Evolutionary conservation across 2,888 invertebrate species (phyloP), one percentile per base, ranked within the genome.

Genomic region (Himalopsyche anomala): DNA sequence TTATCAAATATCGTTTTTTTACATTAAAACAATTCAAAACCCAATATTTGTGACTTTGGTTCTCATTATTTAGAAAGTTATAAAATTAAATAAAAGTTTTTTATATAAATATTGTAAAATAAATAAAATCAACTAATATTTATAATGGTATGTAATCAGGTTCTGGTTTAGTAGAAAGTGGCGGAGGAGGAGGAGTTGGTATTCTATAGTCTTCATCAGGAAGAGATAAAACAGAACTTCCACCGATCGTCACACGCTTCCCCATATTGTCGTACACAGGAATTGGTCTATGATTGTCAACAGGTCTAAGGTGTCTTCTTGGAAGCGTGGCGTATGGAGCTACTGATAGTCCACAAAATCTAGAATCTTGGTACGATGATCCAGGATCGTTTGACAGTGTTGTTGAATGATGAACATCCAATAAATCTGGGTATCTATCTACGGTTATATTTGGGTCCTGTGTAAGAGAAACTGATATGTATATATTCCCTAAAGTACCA

Each of bases 261-360:
- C 97, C 97, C 96, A 97, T 97, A 92, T 97, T 97, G 92, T 98
- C 98, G 91, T 98, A 97, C 88, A 96, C 96, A 84, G 96, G 95
- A 88, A n/a, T 82, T 9, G 54, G 45, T n/a, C 74, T 82, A n/a
- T 28, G 36, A 42, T 9, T 15, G 2, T 85, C 85, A 5, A 79
- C 19, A 17, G n/a, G 40, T 45, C 86, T 86, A 4, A 87, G 38
- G 79, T 87, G 91, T 87, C 93, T 90, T 28, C 94, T 91, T 4
- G 94, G 92, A 88, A 93, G 90, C 11, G 93, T 93, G 40, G 93
- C 93, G 87, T 92, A 93, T 15, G 92, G 91, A 19, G 91, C 90
- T 80, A 90, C 90, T 89, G 91, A 91, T 42, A 90, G 90, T 94
- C 94, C 83, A 94, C 91, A 90, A 92, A 94, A 90, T 92, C 93